Conservation (phyloP, 2,113 vertebrate species). For the Felis chaus region DNA sequence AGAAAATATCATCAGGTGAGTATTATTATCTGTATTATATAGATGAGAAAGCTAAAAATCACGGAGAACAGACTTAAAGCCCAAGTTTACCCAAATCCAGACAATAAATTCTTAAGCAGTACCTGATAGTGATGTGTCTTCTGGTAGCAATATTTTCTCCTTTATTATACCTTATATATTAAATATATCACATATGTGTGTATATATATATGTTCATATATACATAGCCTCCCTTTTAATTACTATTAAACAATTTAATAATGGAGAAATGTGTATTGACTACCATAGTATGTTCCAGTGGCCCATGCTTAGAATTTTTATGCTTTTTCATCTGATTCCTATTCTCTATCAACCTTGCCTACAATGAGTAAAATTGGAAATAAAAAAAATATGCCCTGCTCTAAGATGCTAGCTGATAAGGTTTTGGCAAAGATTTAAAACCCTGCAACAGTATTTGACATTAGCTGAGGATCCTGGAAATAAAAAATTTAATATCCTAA, state of each 20-base stretch:
- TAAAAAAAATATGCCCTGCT: not conserved
- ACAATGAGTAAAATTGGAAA: not conserved
- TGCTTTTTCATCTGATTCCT: not conserved
- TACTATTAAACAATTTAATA: not conserved
- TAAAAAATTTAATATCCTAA: not conserved
- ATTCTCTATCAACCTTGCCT: not conserved
- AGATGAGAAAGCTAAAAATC: not conserved
- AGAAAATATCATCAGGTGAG: not conserved
- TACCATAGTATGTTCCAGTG: fast-evolving
- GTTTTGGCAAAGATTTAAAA: not conserved
- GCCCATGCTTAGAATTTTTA: not conserved
- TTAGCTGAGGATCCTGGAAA: not conserved
- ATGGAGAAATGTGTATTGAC: not conserved
- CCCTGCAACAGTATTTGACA: not conserved
- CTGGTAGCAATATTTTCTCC: not conserved
- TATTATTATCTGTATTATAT: not conserved
- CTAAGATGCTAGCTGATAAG: not conserved
- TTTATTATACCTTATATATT: not conserved
- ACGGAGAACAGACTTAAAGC: not conserved
- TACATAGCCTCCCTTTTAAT: not conserved
- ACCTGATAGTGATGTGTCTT: not conserved
- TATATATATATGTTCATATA: not conserved
- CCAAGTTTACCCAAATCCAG: not conserved
- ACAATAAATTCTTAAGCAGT: not conserved
- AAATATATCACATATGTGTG: not conserved